Conservation (phyloP, 1,140 invertebrate species). For the Elysia chlorotica region DNA sequence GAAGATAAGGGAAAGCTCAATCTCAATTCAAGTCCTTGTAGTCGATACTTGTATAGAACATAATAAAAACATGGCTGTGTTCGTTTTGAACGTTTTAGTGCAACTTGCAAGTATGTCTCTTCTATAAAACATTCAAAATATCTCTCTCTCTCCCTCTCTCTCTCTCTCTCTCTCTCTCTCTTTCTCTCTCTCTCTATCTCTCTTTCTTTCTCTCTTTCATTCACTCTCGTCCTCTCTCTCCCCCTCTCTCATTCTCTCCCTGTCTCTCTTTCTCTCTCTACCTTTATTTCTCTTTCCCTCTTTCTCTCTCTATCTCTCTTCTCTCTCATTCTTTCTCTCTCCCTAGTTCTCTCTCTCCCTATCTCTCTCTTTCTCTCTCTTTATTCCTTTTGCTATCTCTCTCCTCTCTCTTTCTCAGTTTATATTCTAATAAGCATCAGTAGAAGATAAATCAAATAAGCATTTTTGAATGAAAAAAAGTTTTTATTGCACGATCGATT, state of each 20-base stretch:
- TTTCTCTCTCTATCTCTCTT: not conserved
- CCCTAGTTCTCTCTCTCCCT: not conserved
- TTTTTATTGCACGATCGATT: too few relatives aligned
- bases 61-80: too few relatives aligned
- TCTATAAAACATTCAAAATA: not conserved
- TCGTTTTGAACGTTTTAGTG: too few relatives aligned
- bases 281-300: not conserved
- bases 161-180: slow-evolving; percentile 1
- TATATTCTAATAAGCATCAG: too few relatives aligned
- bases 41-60: too few relatives aligned
- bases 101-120: not conserved
- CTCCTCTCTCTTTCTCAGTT: too few relatives aligned
- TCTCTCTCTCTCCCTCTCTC: slow-evolving; percentile 4
- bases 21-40: too few relatives aligned
- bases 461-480: too few relatives aligned
- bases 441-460: too few relatives aligned
- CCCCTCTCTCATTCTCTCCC: not conserved
- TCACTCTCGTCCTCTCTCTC: not conserved
- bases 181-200: not conserved
- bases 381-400: not conserved
- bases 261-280: not conserved
- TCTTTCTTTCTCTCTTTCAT: not conserved
- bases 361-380: not conserved
- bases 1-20: too few relatives aligned
- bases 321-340: not conserved